Conservation (phyloP, 2,888 invertebrate species). For the Acanthosepion esculentum region DNA sequence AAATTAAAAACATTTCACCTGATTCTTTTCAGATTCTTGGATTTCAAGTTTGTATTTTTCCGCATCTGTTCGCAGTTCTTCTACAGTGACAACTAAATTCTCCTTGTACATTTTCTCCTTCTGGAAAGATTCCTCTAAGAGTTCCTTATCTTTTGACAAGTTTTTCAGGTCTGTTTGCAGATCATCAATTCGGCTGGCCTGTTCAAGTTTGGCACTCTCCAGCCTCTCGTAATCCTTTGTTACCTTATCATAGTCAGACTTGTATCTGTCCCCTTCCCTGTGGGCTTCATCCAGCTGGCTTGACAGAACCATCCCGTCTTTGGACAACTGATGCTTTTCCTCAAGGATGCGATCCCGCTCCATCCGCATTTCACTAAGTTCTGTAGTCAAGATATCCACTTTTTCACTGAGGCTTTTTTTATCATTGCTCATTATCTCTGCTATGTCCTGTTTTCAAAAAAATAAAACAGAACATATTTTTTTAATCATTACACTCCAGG, state of each 20-base stretch:
- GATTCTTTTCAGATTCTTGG: conserved; percentile 35
- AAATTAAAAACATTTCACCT: background rate
- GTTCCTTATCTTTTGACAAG: conserved; percentile 36
- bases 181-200: background rate
- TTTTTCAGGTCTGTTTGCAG: conserved; percentile 33
- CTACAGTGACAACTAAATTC: background rate
- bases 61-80: background rate
- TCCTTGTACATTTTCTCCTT: background rate
- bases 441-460: conserved; percentile 56
- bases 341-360: background rate
- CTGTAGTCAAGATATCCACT: conserved; percentile 58
- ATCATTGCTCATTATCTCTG: conserved; percentile 62
- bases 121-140: background rate
- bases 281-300: conserved; percentile 52
- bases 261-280: background rate
- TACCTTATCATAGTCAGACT: background rate
- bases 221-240: conserved; percentile 37
- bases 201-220: background rate
- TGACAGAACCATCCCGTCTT: conserved; percentile 62
- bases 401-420: conserved; percentile 64
- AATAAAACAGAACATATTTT: background rate
- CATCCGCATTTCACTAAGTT: conserved; percentile 54
- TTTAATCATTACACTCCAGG: too few relatives aligned
- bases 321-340: conserved; percentile 59
- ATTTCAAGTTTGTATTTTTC: background rate